Evolutionary conservation across 2,888 invertebrate genomes (phyloP).

Genomic region (Pinctada fucata): DNA sequence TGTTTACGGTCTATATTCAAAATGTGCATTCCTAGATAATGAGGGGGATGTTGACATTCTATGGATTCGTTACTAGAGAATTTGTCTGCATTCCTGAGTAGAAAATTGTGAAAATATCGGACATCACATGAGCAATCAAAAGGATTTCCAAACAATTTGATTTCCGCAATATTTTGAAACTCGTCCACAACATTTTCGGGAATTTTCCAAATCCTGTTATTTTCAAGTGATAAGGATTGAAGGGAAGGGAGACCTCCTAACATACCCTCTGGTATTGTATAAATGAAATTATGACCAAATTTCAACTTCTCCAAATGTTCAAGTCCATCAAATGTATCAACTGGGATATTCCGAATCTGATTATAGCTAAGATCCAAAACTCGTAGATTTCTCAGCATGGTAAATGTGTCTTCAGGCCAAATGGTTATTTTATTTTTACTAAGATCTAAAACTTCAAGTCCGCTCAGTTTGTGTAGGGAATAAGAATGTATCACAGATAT

Average conservation of each 20-base stretch:
- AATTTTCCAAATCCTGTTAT: conserved; percentile 51
- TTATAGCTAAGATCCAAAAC: conserved; percentile 54
- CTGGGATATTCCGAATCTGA: conserved; percentile 49
- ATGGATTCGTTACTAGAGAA: conserved; percentile 40
- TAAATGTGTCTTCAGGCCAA: conserved; percentile 46
- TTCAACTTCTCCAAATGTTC: conserved; percentile 50
- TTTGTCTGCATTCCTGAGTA: conserved; percentile 31
- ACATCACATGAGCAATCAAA: conserved; percentile 69
- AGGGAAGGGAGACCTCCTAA: conserved; percentile 45
- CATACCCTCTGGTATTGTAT: conserved; percentile 28
- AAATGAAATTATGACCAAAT: conserved; percentile 54
- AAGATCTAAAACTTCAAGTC: conserved; percentile 41
- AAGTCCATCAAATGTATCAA: conserved; percentile 46
- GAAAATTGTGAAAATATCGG: conserved; percentile 38
- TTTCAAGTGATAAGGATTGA: conserved; percentile 42
- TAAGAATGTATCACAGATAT: conserved; percentile 26
- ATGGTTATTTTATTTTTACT: conserved; percentile 50
- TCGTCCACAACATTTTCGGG: conserved; percentile 30
- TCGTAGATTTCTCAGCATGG: conserved; percentile 41
- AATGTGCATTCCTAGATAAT: conserved; percentile 42
- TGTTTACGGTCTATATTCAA: conserved; percentile 36
- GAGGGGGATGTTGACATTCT: conserved; percentile 51
- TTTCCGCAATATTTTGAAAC: conserved; percentile 36
- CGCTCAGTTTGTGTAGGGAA: conserved; percentile 28
- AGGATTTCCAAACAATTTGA: conserved; percentile 59